Evolutionary conservation across 2,797 vertebrate species (phyloP), one percentile per base, ranked within the genome.

Genomic region (Rhadinocentrus ornatus): DNA sequence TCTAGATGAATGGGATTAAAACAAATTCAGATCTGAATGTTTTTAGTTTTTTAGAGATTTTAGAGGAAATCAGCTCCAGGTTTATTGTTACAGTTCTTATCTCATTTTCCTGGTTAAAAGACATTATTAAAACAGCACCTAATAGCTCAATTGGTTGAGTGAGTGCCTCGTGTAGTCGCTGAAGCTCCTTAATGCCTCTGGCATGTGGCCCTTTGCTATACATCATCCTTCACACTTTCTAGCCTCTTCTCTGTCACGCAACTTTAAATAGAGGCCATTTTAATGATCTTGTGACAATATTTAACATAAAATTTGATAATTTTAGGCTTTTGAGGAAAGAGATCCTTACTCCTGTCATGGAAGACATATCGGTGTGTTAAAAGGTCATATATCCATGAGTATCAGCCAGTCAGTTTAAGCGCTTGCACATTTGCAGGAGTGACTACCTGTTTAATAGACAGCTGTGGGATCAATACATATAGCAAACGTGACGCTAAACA

Each of bases 301-400:
- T 41, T 39, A 4, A 64, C 63, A 70, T 41, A 27, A 75, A 76
- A 78, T 68, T 0, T 55, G n/a, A 39, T 57, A 22, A 53, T 70
- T 71, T 54, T 44, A 58, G 55, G 27, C 5, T 29, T 22, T 11
- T 8, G 37, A 39, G 15, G 37, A 3, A 39, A 39, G 37, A 39
- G 11, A 9, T 8, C 15, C 13, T 2, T 50, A 24, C 20, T 60
- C 13, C 37, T 58, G 6, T 55, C 27, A 16, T 12, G 3, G 22
- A 62, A 18, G 18, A 29, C 24, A 65, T 8, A 59, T 39, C 4
- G 15, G n/a, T n/a, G 8, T 65, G 10, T 12, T 52, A 12, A 59
- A 62, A 9, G 34, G 16, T 62, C 12, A 34, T 16, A 5, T 60
- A 52, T 52, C 4, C 11, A 13, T 26, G 3, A 4, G 48, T 32